phyloP scores from a whole-genome alignment of 2,797 vertebrate genomes.

The Loriculus beryllinus region DNA sequence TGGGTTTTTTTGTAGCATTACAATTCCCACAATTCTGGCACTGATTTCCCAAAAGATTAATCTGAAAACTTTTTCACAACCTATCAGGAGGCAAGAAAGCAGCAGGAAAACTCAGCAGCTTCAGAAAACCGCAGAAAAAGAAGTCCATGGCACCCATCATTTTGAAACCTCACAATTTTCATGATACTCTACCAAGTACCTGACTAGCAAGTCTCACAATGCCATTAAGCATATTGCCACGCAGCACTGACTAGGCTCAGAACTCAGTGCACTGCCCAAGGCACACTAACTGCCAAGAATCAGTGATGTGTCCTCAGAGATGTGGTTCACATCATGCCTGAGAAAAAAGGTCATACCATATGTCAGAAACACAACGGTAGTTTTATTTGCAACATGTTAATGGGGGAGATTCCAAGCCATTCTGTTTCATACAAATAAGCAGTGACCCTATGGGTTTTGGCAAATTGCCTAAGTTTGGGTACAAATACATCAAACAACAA shows the following conservation, averaged over 20 bases:
- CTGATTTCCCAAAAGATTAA: background rate
- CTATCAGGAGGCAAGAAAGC: background rate
- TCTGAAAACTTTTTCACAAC: background rate
- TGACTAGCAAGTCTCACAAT: background rate
- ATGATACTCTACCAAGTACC: background rate
- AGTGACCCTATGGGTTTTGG: background rate
- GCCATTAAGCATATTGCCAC: background rate
- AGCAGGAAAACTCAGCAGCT: background rate
- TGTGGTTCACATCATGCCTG: background rate
- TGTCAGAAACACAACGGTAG: background rate
- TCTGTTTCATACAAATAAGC: background rate
- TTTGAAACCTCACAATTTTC: background rate
- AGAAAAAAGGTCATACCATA: background rate
- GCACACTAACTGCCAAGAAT: background rate
- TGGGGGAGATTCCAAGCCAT: background rate
- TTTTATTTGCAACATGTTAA: background rate
- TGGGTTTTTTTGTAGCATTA: background rate
- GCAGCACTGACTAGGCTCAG: background rate
- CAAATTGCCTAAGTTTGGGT: background rate
- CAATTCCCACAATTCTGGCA: background rate
- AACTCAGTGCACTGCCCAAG: background rate
- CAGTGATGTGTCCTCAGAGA: background rate
- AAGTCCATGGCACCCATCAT: background rate
- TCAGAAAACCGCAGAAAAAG: background rate
- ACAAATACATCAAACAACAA: conserved; percentile 30